Base-by-base conservation (phyloP, 23 tunicate genomes). In the Ciona savignyi region DNA sequence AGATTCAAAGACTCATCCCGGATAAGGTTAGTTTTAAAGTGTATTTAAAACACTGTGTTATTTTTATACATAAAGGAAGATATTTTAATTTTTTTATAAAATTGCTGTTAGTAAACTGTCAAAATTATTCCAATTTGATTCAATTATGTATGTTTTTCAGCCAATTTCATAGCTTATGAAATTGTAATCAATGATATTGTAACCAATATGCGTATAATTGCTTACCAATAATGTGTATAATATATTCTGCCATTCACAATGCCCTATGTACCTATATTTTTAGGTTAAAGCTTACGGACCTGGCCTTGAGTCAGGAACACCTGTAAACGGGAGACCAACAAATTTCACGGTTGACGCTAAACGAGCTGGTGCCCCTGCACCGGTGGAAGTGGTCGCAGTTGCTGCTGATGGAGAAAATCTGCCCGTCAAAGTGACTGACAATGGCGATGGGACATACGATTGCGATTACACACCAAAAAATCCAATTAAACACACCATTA, bases 231-330 rank as follows among this genome's bases (percentile, higher is more conserved):
- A n/a, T n/a, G n/a, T n/a, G n/a, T n/a, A n/a, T n/a, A n/a, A n/a
- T n/a, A n/a, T n/a, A n/a, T n/a, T n/a, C n/a, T n/a, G n/a, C n/a
- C n/a, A n/a, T n/a, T n/a, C n/a, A n/a, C n/a, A n/a, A n/a, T n/a
- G n/a, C n/a, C n/a, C n/a, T n/a, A n/a, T n/a, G n/a, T n/a, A n/a
- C n/a, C n/a, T n/a, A n/a, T n/a, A n/a, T n/a, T n/a, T n/a, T n/a
- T n/a, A 91, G 97, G 97, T 91, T 3, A 80, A 80, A 80, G 96
- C 99, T 9, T 95, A 79, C 72, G 99, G 99, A 21, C 96, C 96
- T 56, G 99, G 99, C 0, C 63, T 95, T 66, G 96, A 95, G 34
- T 76, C 81, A 0, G 86, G 86, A 9, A 80, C 60, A 6, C 99
- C 99, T 0, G 93, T 95, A 0, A 79, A 60, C 27, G 93, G 93